Conservation (phyloP, 2,113 vertebrate genomes). For the Ardeotis arabs region DNA sequence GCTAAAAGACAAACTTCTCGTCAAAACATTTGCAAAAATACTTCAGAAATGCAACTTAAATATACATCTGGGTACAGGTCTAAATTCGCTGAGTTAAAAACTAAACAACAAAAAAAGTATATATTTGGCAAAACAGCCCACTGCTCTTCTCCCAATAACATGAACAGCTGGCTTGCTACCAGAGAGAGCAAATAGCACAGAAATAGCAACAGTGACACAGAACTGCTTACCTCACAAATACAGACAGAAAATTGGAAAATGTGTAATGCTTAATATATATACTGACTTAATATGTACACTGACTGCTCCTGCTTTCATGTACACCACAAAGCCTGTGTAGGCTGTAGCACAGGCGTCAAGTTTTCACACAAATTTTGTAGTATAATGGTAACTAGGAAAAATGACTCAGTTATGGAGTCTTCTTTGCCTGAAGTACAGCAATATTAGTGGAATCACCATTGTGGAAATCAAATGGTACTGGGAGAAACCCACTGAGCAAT, state of each 20-base stretch:
- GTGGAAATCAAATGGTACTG: background rate
- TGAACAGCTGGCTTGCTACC: background rate
- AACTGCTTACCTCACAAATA: background rate
- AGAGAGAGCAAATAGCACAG: background rate
- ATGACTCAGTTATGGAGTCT: background rate
- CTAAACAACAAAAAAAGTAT: background rate
- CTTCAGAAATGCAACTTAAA: background rate
- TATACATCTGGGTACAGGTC: background rate
- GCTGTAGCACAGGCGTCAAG: background rate
- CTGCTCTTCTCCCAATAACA: background rate
- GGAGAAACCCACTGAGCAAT: background rate
- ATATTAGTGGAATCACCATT: background rate
- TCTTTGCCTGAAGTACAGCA: background rate
- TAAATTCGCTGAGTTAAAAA: background rate
- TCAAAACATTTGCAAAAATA: background rate
- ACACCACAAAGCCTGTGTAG: background rate
- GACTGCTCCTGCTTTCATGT: background rate
- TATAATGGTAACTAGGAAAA: background rate
- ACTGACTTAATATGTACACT: background rate
- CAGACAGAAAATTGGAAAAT: background rate
- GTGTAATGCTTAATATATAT: background rate
- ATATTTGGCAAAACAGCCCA: background rate
- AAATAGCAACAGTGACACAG: background rate
- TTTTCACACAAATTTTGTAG: background rate
- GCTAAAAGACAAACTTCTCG: background rate